Evolutionary conservation across 2,797 vertebrate genomes (phyloP).

Genomic region (Meda fulgida): DNA sequence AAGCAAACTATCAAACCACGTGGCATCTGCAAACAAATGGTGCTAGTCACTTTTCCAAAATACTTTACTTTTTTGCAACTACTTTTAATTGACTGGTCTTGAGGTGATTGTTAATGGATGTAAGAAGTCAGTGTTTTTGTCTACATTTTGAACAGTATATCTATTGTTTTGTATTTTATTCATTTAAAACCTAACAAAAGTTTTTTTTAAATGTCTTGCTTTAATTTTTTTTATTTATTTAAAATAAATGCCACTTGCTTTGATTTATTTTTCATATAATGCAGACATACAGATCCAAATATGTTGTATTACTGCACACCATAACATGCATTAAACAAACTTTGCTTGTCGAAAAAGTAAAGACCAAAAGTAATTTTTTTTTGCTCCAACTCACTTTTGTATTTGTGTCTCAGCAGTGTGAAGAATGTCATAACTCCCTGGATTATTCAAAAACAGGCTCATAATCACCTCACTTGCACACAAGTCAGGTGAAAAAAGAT

Average conservation of each 20-base stretch:
- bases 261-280: neutral
- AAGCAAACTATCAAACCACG: neutral
- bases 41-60: neutral
- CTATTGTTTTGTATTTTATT: no score
- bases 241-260: neutral
- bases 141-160: no score
- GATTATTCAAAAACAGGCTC: neutral
- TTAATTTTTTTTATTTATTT: neutral
- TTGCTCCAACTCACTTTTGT: neutral
- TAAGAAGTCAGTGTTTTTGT: no score
- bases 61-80: neutral
- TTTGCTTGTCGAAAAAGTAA: neutral
- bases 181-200: no score
- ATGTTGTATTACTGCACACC: neutral
- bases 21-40: neutral
- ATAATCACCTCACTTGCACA: neutral
- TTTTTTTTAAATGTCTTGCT: no score
- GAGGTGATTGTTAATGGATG: no score
- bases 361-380: neutral
- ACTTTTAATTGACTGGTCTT: neutral
- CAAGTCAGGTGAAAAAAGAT: neutral
- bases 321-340: neutral
- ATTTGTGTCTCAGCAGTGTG: constrained; percentile 21
- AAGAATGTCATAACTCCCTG: neutral
- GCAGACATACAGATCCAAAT: neutral